A percentile compares a stretch with the other conserved stretches of the same genome.
Evolutionary conservation across 2,797 vertebrate genomes (phyloP).

Genomic region (Gouania willdenowi): DNA sequence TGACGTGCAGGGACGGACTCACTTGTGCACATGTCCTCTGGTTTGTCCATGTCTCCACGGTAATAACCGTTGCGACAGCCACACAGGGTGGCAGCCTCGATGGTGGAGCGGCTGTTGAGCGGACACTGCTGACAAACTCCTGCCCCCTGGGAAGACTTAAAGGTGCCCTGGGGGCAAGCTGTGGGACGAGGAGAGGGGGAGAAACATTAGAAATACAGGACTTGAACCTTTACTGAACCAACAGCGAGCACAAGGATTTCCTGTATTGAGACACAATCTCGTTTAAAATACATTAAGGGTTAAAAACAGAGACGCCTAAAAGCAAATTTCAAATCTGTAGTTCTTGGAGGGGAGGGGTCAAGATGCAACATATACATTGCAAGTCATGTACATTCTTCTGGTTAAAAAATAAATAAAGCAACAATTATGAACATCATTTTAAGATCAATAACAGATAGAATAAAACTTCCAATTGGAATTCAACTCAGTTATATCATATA

Average conservation of each 20-base stretch:
- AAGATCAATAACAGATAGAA: no score
- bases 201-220: not conserved
- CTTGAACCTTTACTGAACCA: no score
- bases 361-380: no score
- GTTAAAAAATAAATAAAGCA: no score
- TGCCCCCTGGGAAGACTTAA: constrained; percentile 86
- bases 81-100: constrained; percentile 85
- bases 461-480: no score
- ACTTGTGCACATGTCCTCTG: constrained; percentile 87
- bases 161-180: constrained; percentile 91
- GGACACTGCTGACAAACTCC: constrained; percentile 85
- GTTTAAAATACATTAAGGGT: no score
- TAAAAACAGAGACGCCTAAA: no score
- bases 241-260: constrained; percentile 18
- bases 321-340: no score
- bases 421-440: no score
- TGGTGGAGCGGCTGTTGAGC: constrained; percentile 84
- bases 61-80: constrained; percentile 89
- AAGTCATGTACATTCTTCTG: no score
- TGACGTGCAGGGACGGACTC: constrained; percentile 63
- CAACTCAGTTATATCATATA: no score
- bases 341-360: no score
- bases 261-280: not conserved
- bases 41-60: constrained; percentile 84
- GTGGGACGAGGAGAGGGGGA: constrained; percentile 12